These are phyloP conservation scores for Anhinga anhinga DNA, from an alignment of 2,113 vertebrate genomes.

Conservation along the genomic window DNA sequence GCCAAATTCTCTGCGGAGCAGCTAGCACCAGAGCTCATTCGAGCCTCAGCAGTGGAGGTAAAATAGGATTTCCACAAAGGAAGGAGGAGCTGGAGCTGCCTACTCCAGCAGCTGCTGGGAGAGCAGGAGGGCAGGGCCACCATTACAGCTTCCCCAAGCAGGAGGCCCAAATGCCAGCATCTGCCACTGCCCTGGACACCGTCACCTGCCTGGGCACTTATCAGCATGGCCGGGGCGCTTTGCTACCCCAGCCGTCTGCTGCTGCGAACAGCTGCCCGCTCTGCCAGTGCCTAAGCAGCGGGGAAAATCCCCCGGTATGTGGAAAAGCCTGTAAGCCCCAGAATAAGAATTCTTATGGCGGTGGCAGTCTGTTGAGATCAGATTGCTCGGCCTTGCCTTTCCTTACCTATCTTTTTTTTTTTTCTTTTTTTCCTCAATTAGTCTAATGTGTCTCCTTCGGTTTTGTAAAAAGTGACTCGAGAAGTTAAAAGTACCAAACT, in stretches of 20 bases:
- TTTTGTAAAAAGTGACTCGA: not conserved
- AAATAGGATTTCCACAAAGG: not conserved
- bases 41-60: not conserved
- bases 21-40: not conserved
- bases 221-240: not conserved
- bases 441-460: not conserved
- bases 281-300: not conserved
- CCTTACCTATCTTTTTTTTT: not conserved
- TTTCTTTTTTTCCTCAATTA: not conserved
- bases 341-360: not conserved
- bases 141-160: not conserved
- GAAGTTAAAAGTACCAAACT: slow-evolving; percentile 42
- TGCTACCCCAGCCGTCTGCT: not conserved
- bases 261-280: not conserved
- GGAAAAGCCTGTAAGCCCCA: not conserved
- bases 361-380: not conserved
- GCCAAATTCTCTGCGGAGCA: not conserved
- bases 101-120: not conserved
- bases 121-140: not conserved
- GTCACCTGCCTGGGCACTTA: not conserved
- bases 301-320: not conserved
- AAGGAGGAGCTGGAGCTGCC: not conserved
- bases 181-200: not conserved
- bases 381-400: rapidly evolving
- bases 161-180: not conserved